Conservation (phyloP, 2,113 vertebrate species). For the Dryoscopus gambensis region DNA sequence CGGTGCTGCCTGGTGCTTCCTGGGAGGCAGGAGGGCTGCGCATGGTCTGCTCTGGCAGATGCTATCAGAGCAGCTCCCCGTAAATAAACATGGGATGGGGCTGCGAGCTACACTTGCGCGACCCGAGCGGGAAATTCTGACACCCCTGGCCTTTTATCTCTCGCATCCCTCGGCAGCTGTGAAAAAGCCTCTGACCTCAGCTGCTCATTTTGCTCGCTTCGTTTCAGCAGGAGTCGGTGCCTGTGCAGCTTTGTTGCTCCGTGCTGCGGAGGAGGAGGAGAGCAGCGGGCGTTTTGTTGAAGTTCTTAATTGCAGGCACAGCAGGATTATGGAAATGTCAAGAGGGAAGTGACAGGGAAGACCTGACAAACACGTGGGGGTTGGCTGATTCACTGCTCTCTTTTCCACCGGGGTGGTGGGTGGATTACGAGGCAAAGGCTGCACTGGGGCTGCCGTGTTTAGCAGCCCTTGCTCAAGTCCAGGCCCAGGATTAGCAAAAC, state of each 20-base stretch:
- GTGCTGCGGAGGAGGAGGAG: slow-evolving; percentile 19
- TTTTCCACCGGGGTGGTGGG: neutral
- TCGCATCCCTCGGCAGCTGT: slow-evolving; percentile 2
- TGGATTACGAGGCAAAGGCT: neutral
- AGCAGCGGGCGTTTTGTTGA: slow-evolving; percentile 56
- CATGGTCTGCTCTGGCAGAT: neutral
- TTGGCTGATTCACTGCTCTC: neutral
- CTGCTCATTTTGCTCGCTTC: neutral
- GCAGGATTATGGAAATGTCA: slow-evolving; percentile 60
- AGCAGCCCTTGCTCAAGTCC: neutral
- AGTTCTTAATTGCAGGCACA: slow-evolving; percentile 57
- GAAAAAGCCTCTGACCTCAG: slow-evolving; percentile 20
- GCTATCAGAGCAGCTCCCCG: slow-evolving; percentile 25
- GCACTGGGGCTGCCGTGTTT: neutral
- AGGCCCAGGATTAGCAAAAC: neutral
- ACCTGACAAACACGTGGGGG: neutral
- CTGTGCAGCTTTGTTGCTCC: slow-evolving; percentile 5
- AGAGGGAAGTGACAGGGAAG: slow-evolving; percentile 43
- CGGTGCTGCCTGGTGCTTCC: neutral
- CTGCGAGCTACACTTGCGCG: slow-evolving; percentile 9
- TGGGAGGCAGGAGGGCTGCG: neutral
- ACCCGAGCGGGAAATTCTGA: slow-evolving; percentile 21
- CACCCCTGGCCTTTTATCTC: slow-evolving; percentile 44
- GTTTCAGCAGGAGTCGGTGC: neutral
- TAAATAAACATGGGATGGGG: neutral